Evolutionary conservation across 2,797 vertebrate genomes (phyloP).

Genomic region (Rhyacichthys aspro): DNA sequence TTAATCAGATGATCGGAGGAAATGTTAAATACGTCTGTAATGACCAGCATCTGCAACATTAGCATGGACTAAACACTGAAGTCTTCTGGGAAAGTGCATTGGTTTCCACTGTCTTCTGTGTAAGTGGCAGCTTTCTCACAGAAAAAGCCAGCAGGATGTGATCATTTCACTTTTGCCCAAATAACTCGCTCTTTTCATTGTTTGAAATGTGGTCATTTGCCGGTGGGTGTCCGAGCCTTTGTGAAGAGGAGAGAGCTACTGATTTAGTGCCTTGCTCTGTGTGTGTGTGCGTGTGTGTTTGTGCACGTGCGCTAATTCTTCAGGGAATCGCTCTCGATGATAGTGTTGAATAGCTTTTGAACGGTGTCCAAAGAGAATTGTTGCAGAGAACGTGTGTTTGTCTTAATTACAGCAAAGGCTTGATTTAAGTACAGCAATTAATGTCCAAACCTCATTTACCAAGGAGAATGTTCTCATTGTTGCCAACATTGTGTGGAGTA

Average conservation of each 20-base stretch:
- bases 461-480: constrained; percentile 7
- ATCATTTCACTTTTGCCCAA: constrained; percentile 63
- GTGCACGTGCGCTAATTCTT: constrained; percentile 24
- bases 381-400: constrained; percentile 25
- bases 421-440: constrained; percentile 43
- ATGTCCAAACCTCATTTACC: constrained; percentile 38
- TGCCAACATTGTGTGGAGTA: background rate
- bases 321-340: constrained; percentile 34
- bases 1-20: constrained; percentile 22
- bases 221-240: constrained; percentile 35
- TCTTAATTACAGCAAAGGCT: constrained; percentile 49
- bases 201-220: constrained; percentile 34
- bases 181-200: constrained; percentile 45
- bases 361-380: constrained; percentile 51
- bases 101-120: constrained; percentile 32
- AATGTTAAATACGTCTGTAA: background rate
- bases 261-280: constrained; percentile 21
- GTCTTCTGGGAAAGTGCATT: background rate
- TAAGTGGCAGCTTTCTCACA: constrained; percentile 26
- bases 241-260: constrained; percentile 14
- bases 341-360: constrained; percentile 38
- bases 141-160: constrained; percentile 51
- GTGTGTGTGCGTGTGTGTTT: background rate
- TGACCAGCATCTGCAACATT: too few relatives aligned
- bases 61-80: background rate